Evolutionary conservation across 2,113 vertebrate species (phyloP).

Genomic region (Crotophaga sulcirostris): DNA sequence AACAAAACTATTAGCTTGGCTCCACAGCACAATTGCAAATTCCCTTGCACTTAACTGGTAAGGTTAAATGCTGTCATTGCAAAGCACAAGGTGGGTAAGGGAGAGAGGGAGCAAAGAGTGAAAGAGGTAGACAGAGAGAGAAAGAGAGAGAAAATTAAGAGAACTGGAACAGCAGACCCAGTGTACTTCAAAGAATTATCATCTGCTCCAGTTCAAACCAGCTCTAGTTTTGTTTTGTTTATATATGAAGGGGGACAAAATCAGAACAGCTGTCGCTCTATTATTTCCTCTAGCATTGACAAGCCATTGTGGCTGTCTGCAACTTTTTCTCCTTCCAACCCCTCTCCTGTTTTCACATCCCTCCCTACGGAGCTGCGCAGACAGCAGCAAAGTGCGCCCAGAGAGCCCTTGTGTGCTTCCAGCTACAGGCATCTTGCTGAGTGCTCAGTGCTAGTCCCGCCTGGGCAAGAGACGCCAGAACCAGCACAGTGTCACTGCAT

Average conservation of each 20-base stretch:
- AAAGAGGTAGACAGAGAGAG: background rate
- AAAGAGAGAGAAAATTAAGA: background rate
- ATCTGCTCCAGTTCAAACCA: background rate
- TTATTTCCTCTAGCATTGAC: background rate
- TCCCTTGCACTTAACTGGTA: background rate
- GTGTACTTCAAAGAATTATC: background rate
- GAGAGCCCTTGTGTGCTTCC: background rate
- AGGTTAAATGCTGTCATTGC: background rate
- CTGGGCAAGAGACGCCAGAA: background rate
- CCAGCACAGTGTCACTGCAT: accelerated
- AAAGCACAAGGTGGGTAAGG: accelerated
- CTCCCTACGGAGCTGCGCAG: background rate
- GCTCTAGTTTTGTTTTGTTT: background rate
- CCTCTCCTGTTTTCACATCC: background rate
- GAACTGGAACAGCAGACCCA: background rate
- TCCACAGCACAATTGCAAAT: background rate
- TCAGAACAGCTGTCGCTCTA: background rate
- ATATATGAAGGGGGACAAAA: background rate
- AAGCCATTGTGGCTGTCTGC: background rate
- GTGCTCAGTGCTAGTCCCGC: background rate
- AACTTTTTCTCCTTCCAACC: background rate
- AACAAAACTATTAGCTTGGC: background rate
- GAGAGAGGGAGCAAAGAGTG: background rate
- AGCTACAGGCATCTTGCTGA: background rate
- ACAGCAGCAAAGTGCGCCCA: background rate